Evolutionary conservation across 2,888 invertebrate genomes (phyloP).

Genomic region (Polydrusus pterygomalis): DNA sequence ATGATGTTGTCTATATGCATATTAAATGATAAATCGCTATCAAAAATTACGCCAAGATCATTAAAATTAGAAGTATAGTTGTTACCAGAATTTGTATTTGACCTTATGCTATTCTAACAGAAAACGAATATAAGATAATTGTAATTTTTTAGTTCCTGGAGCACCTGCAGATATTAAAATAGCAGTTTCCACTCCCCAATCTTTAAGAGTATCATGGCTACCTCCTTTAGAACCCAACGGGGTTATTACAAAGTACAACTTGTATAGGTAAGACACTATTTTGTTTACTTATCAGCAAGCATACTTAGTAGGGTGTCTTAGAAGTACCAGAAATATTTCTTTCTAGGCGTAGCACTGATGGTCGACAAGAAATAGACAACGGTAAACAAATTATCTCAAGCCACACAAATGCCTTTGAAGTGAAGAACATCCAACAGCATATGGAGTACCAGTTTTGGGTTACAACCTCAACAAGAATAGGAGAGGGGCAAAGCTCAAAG

Average conservation of each 20-base stretch:
- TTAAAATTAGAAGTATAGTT: too few species aligned
- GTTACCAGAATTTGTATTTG: too few species aligned
- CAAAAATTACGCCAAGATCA: too few species aligned
- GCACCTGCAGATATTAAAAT: conserved; percentile 88
- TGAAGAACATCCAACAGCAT: conserved; percentile 80
- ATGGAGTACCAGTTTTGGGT: conserved; percentile 88
- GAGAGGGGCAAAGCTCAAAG: conserved; percentile 84
- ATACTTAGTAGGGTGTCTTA: neutral
- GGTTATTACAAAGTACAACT: conserved; percentile 83
- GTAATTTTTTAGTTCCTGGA: conserved; percentile 78
- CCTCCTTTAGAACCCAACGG: conserved; percentile 86
- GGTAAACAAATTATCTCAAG: conserved; percentile 80
- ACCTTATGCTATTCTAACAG: too few species aligned
- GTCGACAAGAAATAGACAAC: conserved; percentile 81
- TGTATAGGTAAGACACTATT: conserved; percentile 73
- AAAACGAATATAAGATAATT: too few species aligned
- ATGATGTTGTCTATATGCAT: too few species aligned
- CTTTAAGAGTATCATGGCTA: conserved; percentile 86
- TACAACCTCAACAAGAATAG: conserved; percentile 84
- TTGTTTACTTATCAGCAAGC: neutral
- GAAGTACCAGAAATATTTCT: neutral
- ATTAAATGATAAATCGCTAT: too few species aligned
- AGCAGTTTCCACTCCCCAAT: conserved; percentile 83
- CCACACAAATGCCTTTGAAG: conserved; percentile 79
- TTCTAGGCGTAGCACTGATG: conserved; percentile 76